Conservation (phyloP, 2,113 vertebrate genomes). For the Nannobrachium achirus region DNA sequence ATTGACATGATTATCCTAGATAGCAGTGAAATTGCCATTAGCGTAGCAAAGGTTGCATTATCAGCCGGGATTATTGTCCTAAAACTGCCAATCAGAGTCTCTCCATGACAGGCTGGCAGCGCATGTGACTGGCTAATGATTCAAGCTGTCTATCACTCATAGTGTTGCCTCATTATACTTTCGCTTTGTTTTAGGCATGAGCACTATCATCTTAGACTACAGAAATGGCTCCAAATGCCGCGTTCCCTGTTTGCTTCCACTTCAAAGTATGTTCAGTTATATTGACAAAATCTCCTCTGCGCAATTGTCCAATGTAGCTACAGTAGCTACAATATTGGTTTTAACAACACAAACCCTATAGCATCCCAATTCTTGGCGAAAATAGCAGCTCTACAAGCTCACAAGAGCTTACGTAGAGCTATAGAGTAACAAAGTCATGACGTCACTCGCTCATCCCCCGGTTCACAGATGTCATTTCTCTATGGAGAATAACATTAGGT, state of each 20-base stretch:
- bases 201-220: slow-evolving; percentile 29
- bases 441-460: too few species aligned
- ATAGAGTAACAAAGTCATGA: too few species aligned
- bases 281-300: not conserved
- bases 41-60: slow-evolving; percentile 37
- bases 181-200: slow-evolving; percentile 21
- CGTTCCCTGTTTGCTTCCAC: slow-evolving; percentile 25
- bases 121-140: slow-evolving; percentile 51
- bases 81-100: slow-evolving; percentile 40
- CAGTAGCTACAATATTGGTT: too few species aligned
- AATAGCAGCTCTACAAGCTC: too few species aligned
- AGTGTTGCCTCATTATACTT: slow-evolving; percentile 25
- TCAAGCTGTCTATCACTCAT: slow-evolving; percentile 55
- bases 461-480: too few species aligned
- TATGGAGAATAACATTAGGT: too few species aligned
- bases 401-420: too few species aligned
- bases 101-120: slow-evolving; percentile 35
- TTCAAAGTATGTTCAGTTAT: slow-evolving; percentile 3
- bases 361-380: not conserved
- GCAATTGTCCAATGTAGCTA: slow-evolving; percentile 10
- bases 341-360: too few species aligned
- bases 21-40: slow-evolving; percentile 65
- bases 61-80: slow-evolving; percentile 49
- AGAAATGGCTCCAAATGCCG: slow-evolving; percentile 24
- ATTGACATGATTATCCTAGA: slow-evolving; percentile 54